Evolutionary conservation across 2,797 vertebrate genomes (phyloP).

Genomic region (Eptatretus atami): DNA sequence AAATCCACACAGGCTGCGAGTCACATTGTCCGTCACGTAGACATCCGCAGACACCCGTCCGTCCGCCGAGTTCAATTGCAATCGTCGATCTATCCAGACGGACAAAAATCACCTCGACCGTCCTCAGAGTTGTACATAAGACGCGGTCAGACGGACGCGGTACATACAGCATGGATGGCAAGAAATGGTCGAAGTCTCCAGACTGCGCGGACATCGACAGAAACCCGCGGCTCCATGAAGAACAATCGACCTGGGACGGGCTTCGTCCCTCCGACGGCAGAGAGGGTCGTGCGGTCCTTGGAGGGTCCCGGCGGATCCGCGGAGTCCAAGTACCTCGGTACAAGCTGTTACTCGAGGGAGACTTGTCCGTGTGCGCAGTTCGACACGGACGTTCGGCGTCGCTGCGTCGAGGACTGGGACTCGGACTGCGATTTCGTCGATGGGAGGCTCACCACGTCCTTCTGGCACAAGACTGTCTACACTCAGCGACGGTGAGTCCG

Average conservation of each 20-base stretch:
- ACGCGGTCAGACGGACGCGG: too few relatives aligned
- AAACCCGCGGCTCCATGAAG: too few relatives aligned
- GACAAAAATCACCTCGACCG: too few relatives aligned
- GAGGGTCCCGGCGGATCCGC: not conserved
- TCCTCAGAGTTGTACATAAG: too few relatives aligned
- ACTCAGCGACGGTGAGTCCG: not conserved
- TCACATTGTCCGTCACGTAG: too few relatives aligned
- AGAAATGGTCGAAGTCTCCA: too few relatives aligned
- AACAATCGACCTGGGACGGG: not conserved
- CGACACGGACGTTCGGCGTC: not conserved
- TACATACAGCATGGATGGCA: too few relatives aligned
- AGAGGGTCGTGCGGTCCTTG: not conserved
- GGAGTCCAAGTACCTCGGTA: not conserved
- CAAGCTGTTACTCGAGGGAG: slow-evolving; percentile 3
- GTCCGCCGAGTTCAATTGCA: too few relatives aligned
- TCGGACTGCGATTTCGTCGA: not conserved
- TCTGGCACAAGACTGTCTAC: not conserved
- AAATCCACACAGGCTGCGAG: too few relatives aligned
- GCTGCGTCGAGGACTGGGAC: not conserved
- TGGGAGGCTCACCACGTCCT: slow-evolving; percentile 3
- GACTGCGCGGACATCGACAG: too few relatives aligned
- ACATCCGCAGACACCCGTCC: too few relatives aligned
- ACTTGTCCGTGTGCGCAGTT: not conserved
- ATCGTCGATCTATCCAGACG: too few relatives aligned
- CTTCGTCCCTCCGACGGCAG: not conserved